These are phyloP conservation scores for Andrena chrysosceles DNA, from an alignment of 2,888 invertebrate genomes.

Conservation along the genomic window DNA sequence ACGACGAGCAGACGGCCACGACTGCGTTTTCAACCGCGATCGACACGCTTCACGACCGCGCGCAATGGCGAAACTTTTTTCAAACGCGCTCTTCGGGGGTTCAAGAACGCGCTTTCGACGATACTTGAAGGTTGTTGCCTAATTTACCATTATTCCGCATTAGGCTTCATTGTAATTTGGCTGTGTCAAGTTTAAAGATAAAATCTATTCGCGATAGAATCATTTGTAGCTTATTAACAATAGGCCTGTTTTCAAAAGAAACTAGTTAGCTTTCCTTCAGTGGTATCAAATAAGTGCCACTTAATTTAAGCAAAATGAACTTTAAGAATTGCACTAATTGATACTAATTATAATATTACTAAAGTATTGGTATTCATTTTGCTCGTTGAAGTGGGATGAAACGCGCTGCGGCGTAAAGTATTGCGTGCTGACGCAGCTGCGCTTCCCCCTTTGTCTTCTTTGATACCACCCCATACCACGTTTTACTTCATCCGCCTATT, in stretches of 20 bases:
- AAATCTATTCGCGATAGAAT: too few species aligned
- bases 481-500: conserved; percentile 6
- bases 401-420: conserved; percentile 18
- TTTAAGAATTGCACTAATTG: too few species aligned
- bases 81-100: background rate
- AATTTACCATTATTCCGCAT: too few species aligned
- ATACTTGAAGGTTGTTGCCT: background rate
- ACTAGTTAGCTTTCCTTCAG: too few species aligned
- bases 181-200: too few species aligned
- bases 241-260: too few species aligned
- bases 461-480: conserved; percentile 37
- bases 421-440: conserved; percentile 48
- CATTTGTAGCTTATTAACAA: too few species aligned
- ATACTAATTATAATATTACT: too few species aligned
- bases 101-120: conserved; percentile 13
- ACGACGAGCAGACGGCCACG: background rate
- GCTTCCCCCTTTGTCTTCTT: conserved; percentile 53
- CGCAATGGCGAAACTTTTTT: conserved; percentile 6
- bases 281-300: too few species aligned
- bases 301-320: too few species aligned
- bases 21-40: conserved; percentile 2
- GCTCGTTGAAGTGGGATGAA: background rate
- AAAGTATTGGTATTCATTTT: background rate
- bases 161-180: too few species aligned
- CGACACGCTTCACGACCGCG: conserved; percentile 36